Evolutionary conservation across 2,888 invertebrate species (phyloP), one percentile per base, ranked within the genome.

Genomic region (Lithophane socia): DNA sequence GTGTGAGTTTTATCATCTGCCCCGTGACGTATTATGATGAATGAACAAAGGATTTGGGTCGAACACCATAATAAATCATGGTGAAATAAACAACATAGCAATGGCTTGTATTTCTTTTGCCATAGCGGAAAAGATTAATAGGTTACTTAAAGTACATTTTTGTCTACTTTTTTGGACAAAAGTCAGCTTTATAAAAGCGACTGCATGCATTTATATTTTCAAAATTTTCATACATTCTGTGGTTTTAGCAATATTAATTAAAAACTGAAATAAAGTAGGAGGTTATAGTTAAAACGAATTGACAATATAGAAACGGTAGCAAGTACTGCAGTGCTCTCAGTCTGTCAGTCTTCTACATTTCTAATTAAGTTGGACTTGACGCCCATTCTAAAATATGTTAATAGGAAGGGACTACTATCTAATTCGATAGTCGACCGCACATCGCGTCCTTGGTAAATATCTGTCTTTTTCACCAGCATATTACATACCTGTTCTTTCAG

Each of bases 31-130:
- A 73, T 61, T 16, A 73, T 84, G 84, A 85, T 82, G 82, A 73
- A 84, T 82, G 82, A 29, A 52, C 69, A 79, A 75, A 66, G 82
- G 60, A 85, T 85, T 75, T 73, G 44, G 85, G 84, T 78, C 75
- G 82, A 73, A 84, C n/a, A 73, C 47, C 72, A 68, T 78, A 81
- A 87, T 86, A 87, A 83, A 86, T 86, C 83, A 86, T 60, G 52
- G 74, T 54, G 37, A 24, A 77, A 85, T 75, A 80, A 85, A 85
- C 83, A 85, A 47, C 64, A 63, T 24, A 60, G 63, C 63, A 54
- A 65, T 72, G 64, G 72, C 69, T 71, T 79, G 49, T 79, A 65
- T 75, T 77, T 71, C 64, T 56, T 77, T 70, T 54, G 13, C 44
- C n/a, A 21, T 71, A 37, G 5, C 44, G 49, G 64, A 60, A 69